Base-by-base conservation (phyloP, 2,113 vertebrate genomes). In the Psophia crepitans region DNA sequence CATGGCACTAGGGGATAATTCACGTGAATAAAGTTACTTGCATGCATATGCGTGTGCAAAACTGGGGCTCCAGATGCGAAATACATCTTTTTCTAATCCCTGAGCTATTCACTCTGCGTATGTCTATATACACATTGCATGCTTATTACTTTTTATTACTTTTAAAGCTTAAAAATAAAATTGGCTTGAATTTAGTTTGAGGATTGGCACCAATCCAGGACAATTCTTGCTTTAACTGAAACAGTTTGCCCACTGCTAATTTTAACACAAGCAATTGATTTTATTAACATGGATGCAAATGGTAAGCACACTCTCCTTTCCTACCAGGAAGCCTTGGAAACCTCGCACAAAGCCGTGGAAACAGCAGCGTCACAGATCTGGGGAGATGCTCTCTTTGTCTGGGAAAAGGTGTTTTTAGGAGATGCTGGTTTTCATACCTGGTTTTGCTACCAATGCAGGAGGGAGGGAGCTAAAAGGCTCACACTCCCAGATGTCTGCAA, bases 111-210 rank as follows among this genome's bases (percentile, higher is more conserved):
- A 60, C 60, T 87, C 12, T 71, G 43, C 7, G 1, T 81, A 58
- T 18, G 18, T 87, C 68, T 93, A 89, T 57, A 71, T 32, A 84
- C 27, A 81, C 16, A 84, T 76, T 53, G 22, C 44, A 89, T 46
- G 61, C 32, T 95, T 93, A 61, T 79, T 87, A 71, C 23, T 82
- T 94, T 92, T 91, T 91, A 91, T 91, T 93, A 85, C 61, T 97
- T 93, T 82, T 46, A 84, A 95, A 95, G 75, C 41, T 76, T 79
- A 87, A 95, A 96, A 97, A 82, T 93, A 92, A 95, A 93, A 82
- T 79, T 87, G 84, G 44, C 35, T 87, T 91, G 65, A 76, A 88
- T 79, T 80, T 82, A 87, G 64, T 79, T 87, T 87, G 84, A 95
- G 84, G 73, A 85, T 48, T 90, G 90, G 95, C 80, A 93, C 17